A percentile compares a stretch with the other conserved stretches of the same genome.
phyloP scores from a whole-genome alignment of 2,113 vertebrate species.

The Ceyx margarethae region DNA sequence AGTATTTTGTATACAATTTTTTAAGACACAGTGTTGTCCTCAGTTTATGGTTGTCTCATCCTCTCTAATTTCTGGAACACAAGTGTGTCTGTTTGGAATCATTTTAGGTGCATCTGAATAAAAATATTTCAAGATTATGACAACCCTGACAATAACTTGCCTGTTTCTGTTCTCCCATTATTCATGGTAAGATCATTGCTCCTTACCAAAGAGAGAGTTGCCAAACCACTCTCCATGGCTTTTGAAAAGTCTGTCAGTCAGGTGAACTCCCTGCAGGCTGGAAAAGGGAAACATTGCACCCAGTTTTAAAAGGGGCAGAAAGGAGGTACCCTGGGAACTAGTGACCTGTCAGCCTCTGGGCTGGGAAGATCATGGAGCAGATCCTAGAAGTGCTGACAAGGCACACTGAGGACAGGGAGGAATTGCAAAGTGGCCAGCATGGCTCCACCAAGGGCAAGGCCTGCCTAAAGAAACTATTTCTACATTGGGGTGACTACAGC shows the following conservation, averaged over 20 bases:
- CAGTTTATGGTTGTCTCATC: not conserved
- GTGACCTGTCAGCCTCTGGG: not conserved
- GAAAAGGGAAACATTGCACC: not conserved
- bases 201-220: not conserved
- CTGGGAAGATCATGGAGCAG: not conserved
- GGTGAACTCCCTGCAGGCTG: not conserved
- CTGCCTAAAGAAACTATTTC: not conserved
- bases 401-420: not conserved
- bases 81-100: not conserved
- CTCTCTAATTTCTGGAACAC: not conserved
- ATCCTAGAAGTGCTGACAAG: not conserved
- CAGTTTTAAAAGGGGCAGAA: not conserved
- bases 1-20: not conserved
- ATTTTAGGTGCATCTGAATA: not conserved
- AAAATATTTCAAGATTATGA: not conserved
- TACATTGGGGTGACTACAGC: too few species aligned
- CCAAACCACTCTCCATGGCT: not conserved
- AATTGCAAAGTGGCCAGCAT: not conserved
- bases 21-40: not conserved
- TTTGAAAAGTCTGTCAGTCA: not conserved
- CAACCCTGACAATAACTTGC: not conserved
- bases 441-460: not conserved
- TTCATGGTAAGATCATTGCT: not conserved
- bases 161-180: not conserved
- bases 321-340: not conserved